phyloP scores from a whole-genome alignment of 1,140 invertebrate genomes.

The Drosophila bocki region DNA sequence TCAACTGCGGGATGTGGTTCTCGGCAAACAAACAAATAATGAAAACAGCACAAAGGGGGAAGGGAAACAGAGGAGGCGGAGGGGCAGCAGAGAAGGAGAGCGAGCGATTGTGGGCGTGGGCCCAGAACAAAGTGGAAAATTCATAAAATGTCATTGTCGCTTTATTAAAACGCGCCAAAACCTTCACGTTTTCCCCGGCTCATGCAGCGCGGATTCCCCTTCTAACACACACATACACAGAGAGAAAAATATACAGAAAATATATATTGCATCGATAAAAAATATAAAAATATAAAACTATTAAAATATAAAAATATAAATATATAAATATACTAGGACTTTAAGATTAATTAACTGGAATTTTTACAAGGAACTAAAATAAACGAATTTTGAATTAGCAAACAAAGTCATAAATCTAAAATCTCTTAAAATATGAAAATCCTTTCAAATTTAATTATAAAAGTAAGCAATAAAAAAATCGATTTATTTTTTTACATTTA shows the following conservation, averaged over 20 bases:
- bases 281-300: too few relatives aligned
- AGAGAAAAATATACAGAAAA: neutral
- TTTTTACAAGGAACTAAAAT: neutral
- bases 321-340: neutral
- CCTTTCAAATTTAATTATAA: too few relatives aligned
- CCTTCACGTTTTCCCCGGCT: conserved; percentile 34
- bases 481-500: too few relatives aligned
- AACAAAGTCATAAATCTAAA: too few relatives aligned
- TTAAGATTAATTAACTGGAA: neutral
- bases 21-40: conserved; percentile 79
- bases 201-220: conserved; percentile 42
- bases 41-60: conserved; percentile 41
- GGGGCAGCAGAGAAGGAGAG: neutral
- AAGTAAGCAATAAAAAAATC: too few relatives aligned
- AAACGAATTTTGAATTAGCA: too few relatives aligned
- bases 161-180: conserved; percentile 83
- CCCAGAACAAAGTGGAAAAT: conserved; percentile 80
- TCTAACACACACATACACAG: conserved; percentile 40
- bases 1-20: conserved; percentile 60
- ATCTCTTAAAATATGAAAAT: too few relatives aligned
- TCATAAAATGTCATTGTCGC: conserved; percentile 83
- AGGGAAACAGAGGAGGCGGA: too few relatives aligned
- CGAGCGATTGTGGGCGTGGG: conserved; percentile 41
- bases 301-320: too few relatives aligned
- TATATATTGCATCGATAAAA: neutral